Conservation (phyloP, 2,113 vertebrate species). For the Cavia aperea region DNA sequence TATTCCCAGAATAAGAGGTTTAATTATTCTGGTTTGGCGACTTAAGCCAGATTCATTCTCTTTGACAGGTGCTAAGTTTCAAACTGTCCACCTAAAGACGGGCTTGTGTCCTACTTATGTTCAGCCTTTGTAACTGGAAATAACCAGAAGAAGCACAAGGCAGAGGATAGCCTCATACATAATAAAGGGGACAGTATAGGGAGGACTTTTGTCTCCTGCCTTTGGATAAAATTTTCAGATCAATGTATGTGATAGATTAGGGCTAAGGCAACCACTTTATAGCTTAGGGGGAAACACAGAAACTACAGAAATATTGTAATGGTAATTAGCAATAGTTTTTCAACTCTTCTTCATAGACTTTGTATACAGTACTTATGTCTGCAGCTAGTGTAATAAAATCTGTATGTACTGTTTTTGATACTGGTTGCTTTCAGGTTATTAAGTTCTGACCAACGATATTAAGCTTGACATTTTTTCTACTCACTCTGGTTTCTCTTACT, state of each 20-base stretch:
- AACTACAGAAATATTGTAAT: background rate
- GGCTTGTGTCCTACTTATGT: background rate
- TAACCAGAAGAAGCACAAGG: background rate
- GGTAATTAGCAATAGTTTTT: background rate
- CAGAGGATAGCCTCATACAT: background rate
- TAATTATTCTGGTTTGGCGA: background rate
- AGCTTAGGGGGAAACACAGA: background rate
- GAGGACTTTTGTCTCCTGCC: background rate
- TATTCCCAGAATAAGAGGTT: background rate
- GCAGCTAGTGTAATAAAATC: background rate
- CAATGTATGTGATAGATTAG: background rate
- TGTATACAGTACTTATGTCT: background rate
- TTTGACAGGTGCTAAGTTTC: background rate
- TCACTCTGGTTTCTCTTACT: background rate
- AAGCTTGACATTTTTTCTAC: background rate
- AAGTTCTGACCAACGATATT: background rate
- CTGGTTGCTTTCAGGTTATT: background rate
- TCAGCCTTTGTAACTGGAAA: background rate
- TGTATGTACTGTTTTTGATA: background rate
- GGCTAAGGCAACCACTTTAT: background rate
- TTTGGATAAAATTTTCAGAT: background rate
- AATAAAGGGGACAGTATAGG: background rate
- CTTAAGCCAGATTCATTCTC: background rate
- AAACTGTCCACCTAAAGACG: background rate
- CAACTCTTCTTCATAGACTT: background rate